Conservation (phyloP, 2,888 invertebrate genomes). For the Amiota mariae region DNA sequence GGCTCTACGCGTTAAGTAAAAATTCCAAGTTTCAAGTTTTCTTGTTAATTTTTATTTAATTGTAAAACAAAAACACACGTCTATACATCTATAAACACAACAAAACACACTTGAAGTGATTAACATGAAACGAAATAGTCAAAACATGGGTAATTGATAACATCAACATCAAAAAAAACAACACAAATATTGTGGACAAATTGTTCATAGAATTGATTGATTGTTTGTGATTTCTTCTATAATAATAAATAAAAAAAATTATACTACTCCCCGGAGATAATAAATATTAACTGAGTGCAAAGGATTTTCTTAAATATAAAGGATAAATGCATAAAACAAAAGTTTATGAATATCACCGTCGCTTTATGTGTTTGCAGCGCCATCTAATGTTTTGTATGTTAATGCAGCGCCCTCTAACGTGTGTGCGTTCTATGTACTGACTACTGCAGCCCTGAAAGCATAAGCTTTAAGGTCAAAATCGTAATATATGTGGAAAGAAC, state of each 20-base stretch:
- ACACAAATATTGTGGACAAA: not conserved
- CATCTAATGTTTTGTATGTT: no score
- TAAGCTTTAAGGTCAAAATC: no score
- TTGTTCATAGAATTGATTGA: not conserved
- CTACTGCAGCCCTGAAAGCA: no score
- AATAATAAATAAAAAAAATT: not conserved
- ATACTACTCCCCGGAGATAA: constrained; percentile 12
- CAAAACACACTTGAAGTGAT: not conserved
- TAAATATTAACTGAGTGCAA: not conserved
- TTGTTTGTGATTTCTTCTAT: constrained; percentile 8
- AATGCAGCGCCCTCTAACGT: no score
- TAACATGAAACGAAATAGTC: not conserved
- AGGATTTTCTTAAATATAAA: no score
- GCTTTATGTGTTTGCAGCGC: no score
- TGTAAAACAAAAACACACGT: constrained; percentile 2
- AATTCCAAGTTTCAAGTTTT: constrained; percentile 19
- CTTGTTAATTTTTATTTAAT: constrained; percentile 11
- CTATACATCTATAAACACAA: not conserved
- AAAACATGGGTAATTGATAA: not conserved
- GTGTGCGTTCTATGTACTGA: no score
- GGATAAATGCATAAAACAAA: no score
- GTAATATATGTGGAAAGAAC: no score
- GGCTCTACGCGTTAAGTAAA: constrained; percentile 75
- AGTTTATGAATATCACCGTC: no score
- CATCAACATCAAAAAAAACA: not conserved